Base-by-base conservation (phyloP, 1,140 invertebrate genomes). In the Leptinotarsa lineolata region DNA sequence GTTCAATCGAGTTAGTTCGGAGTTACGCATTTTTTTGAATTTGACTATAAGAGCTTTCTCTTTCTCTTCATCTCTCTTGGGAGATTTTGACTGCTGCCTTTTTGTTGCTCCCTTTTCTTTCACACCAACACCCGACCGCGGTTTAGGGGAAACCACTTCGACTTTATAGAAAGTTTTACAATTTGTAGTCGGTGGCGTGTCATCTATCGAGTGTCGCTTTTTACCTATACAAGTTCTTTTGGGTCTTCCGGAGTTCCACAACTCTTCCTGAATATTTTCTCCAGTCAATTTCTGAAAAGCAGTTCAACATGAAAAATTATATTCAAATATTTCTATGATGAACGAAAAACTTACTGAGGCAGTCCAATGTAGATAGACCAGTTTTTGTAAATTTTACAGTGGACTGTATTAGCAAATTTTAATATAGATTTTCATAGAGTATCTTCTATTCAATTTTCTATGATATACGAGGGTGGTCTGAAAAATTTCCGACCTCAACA, bases 121-220 rank as follows among this genome's bases (percentile, higher is more conserved):
- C 30, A 39, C 30, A n/a, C 21, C 70, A 21, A 85, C 85, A 74
- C 89, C 91, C 4, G 91, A 92, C 11, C 91, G 83, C 30, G 92
- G 79, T 76, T 92, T 93, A 16, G 89, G 90, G 69, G 90, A 90
- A 70, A 92, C 85, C 16, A 92, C 90, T 78, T 92, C 91, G 3
- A 92, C 91, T 81, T 92, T 92, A 76, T 92, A 92, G 82, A 91
- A 92, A 45, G 89, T 89, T 77, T 88, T 88, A 83, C 89, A 90
- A 76, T 88, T 91, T 77, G 87, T 88, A 70, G 86, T 86, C 6
- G 87, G 82, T 81, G 86, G 86, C 81, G 87, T 90, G 81, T 88
- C 88, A 20, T 85, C 87, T 11, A 39, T 11, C 18, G 87, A 89
- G 58, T 88, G 83, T 81, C 87, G 83, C 66, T 87, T 88, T 16